Conservation (phyloP, 2,888 invertebrate genomes). For the Phaonia tiefii region DNA sequence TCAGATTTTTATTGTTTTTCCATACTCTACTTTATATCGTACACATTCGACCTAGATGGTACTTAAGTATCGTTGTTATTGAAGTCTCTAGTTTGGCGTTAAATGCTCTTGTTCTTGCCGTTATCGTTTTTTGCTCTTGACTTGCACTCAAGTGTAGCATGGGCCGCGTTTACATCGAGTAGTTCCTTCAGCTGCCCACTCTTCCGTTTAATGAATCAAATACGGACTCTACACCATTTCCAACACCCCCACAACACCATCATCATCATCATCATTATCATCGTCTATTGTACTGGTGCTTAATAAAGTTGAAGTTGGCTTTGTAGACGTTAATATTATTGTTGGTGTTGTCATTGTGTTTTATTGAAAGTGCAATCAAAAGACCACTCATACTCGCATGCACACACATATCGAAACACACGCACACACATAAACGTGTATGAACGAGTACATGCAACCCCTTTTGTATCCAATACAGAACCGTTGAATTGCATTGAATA, state of each 20-base stretch:
- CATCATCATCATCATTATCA: not conserved
- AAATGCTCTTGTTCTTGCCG: not conserved
- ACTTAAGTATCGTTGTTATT: slow-evolving; percentile 15
- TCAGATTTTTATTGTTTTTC: not conserved
- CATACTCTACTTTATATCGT: not conserved
- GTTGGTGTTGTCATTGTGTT: not conserved
- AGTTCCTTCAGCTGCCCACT: slow-evolving; percentile 33
- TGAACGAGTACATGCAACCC: no score
- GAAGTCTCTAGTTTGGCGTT: not conserved
- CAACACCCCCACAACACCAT: no score
- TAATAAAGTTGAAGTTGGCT: not conserved
- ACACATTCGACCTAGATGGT: not conserved
- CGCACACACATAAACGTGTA: slow-evolving; percentile 19
- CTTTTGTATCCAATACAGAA: not conserved
- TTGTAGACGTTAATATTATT: not conserved
- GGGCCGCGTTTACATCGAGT: slow-evolving; percentile 46
- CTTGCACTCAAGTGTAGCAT: slow-evolving; percentile 60
- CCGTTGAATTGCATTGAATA: slow-evolving; percentile 18
- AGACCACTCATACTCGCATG: slow-evolving; percentile 27
- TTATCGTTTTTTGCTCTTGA: slow-evolving; percentile 55
- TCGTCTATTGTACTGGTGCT: not conserved
- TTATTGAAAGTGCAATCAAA: slow-evolving; percentile 12
- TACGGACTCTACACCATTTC: no score
- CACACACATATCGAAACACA: not conserved
- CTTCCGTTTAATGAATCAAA: not conserved